Conservation (phyloP, 2,113 vertebrate genomes). For the Rhea americana region DNA sequence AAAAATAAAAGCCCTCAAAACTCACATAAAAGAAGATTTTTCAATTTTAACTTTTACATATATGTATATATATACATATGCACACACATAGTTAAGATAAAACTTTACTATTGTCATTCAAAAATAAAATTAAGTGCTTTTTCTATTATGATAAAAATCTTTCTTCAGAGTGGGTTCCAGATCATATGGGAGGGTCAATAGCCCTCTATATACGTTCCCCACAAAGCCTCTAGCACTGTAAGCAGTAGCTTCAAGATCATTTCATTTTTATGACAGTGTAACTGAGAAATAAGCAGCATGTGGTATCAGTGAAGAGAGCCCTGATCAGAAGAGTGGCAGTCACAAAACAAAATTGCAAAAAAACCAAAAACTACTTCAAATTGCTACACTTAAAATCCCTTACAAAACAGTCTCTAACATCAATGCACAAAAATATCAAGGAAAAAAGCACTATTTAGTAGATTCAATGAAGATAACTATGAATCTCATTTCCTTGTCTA, state of each 20-base stretch:
- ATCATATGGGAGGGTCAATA: neutral
- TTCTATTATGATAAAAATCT: neutral
- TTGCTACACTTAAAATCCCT: neutral
- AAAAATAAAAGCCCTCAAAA: neutral
- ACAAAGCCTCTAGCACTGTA: neutral
- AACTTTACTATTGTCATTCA: too few species aligned
- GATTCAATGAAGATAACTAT: fast-evolving
- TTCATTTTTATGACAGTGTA: neutral
- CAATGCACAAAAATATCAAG: neutral
- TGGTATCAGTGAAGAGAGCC: neutral
- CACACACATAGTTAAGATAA: too few species aligned
- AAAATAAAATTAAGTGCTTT: neutral
- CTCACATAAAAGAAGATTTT: neutral
- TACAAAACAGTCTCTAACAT: neutral
- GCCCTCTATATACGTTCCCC: neutral
- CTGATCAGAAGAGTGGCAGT: neutral
- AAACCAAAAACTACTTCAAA: neutral
- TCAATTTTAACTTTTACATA: neutral
- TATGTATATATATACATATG: neutral
- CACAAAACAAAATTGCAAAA: neutral
- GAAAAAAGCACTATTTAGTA: neutral
- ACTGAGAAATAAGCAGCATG: neutral
- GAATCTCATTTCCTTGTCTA: neutral
- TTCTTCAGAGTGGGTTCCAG: neutral
- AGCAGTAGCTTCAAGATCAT: neutral